These are phyloP conservation scores for Lytechinus pictus DNA, from an alignment of 35 echinoderm and acorn worm genomes.

Conservation along the genomic window DNA sequence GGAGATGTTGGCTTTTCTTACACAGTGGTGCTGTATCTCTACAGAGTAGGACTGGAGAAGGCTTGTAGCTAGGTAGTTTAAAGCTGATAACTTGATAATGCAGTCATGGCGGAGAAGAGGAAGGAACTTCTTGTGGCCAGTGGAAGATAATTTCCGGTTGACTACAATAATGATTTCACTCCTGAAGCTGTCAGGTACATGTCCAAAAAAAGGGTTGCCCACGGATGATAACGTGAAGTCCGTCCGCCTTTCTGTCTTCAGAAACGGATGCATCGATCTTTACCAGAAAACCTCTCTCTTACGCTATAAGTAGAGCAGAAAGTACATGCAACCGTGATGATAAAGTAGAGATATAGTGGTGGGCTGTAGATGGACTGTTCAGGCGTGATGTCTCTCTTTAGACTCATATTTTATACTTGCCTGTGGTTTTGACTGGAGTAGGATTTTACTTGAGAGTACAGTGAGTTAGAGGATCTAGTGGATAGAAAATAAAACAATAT, in stretches of 20 bases:
- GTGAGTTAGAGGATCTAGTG: too few relatives aligned
- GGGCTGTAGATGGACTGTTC: neutral
- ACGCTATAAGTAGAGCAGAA: slow-evolving; percentile 17
- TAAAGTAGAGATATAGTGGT: neutral
- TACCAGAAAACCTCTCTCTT: neutral
- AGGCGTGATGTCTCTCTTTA: neutral
- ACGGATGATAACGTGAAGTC: slow-evolving; percentile 1
- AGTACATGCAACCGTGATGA: slow-evolving; percentile 6
- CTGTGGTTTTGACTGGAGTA: neutral
- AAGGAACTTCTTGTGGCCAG: neutral
- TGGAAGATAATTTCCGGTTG: slow-evolving; percentile 11
- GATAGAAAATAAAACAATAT: too few relatives aligned
- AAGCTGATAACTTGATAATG: neutral
- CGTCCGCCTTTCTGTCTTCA: neutral
- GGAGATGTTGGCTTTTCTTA: neutral
- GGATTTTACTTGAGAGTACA: too few relatives aligned
- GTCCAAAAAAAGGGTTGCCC: neutral
- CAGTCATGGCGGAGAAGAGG: neutral
- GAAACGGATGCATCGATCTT: neutral
- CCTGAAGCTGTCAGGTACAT: neutral
- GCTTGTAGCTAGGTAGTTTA: neutral
- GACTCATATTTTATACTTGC: neutral
- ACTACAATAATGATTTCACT: neutral
- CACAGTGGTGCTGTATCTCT: neutral
- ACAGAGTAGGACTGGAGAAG: neutral